These are phyloP conservation scores for Ptilonorhynchus violaceus DNA, from an alignment of 2,113 vertebrate genomes.

Conservation along the genomic window DNA sequence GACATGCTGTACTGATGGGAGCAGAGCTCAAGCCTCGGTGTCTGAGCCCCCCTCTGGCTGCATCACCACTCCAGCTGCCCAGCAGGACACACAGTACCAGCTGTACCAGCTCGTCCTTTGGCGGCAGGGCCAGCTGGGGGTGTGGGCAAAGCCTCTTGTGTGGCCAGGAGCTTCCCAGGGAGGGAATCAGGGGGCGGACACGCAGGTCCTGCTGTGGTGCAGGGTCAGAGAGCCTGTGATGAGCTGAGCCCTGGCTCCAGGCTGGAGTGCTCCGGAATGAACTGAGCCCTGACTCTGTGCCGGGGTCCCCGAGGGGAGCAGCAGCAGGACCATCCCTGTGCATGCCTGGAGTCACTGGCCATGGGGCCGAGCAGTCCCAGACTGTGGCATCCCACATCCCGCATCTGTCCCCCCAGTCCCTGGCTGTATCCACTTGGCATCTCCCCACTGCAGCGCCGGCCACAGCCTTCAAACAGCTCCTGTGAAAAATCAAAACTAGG, in stretches of 20 bases:
- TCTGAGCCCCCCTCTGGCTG: background rate
- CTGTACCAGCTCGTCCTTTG: background rate
- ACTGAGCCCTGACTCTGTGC: background rate
- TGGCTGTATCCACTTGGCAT: rapidly evolving
- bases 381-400: background rate
- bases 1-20: rapidly evolving
- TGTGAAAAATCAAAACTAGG: background rate
- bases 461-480: background rate
- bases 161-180: background rate
- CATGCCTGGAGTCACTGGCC: rapidly evolving
- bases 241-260: background rate
- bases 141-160: background rate
- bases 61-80: background rate
- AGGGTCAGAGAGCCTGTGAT: background rate
- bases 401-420: too few species aligned
- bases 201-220: background rate
- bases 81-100: background rate
- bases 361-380: background rate
- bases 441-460: rapidly evolving
- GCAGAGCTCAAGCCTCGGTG: background rate
- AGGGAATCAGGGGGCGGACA: background rate
- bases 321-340: background rate
- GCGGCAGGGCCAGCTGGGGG: rapidly evolving
- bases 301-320: rapidly evolving
- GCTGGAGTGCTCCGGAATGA: rapidly evolving